Evolutionary conservation across 2,888 invertebrate genomes (phyloP).

Genomic region (Caenorhabditis afra): DNA sequence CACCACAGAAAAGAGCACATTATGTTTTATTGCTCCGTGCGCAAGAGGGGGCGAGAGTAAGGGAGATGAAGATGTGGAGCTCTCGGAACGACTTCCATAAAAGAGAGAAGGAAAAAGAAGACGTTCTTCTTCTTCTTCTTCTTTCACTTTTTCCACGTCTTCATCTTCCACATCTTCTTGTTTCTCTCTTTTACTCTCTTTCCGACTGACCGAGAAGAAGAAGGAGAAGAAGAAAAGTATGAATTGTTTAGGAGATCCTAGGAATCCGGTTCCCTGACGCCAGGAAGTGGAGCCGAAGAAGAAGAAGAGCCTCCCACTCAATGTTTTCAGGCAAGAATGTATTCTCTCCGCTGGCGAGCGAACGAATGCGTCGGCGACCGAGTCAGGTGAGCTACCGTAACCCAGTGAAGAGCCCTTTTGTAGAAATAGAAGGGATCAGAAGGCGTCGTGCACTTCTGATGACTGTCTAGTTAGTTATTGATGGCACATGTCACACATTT

Average conservation of each 20-base stretch:
- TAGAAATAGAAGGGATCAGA: too few relatives aligned
- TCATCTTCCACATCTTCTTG: background rate
- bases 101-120: too few relatives aligned
- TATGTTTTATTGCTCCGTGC: too few relatives aligned
- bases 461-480: background rate
- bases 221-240: background rate
- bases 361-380: slow-evolving; percentile 62
- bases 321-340: slow-evolving; percentile 74
- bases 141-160: background rate
- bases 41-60: too few relatives aligned
- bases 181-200: background rate
- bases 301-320: background rate
- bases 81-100: too few relatives aligned
- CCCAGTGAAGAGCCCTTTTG: too few relatives aligned
- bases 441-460: too few relatives aligned
- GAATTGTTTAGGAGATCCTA: slow-evolving; percentile 18
- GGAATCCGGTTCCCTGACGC: background rate
- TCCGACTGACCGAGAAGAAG: background rate
- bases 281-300: background rate
- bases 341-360: slow-evolving; percentile 64
- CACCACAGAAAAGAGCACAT: too few relatives aligned
- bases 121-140: background rate
- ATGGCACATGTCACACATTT: slow-evolving; percentile 9
- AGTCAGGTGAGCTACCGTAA: slow-evolving; percentile 71
- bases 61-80: too few relatives aligned